Base-by-base conservation (phyloP, 2,797 vertebrate species). In the Protonibea diacanthus region DNA sequence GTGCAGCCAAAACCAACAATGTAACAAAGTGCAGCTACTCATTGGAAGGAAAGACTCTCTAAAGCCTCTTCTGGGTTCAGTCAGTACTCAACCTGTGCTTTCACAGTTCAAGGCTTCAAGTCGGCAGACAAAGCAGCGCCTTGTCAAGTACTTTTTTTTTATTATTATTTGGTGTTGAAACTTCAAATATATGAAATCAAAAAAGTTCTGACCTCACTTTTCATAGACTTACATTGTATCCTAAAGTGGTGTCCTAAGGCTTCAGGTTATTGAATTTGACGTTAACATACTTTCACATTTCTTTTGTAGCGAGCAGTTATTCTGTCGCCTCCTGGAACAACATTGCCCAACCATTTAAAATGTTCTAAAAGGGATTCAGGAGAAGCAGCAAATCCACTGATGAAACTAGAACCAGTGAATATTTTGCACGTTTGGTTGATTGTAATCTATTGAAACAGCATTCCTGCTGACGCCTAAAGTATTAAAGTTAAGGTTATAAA, bases 51-150 rank as follows among this genome's bases (percentile, higher is more conserved):
- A 47, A 47, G 53, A 65, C 70, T 66, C 48, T 59, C 13, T 38
- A 47, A 5, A 63, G 42, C 38, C 52, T 73, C 44, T 1, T 25
- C 40, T 51, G 18, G 29, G 44, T 27, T 70, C 55, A 18, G 68
- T 13, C 49, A 38, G 17, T 64, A 74, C 57, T 63, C 38, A 61
- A 23, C 69, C 53, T 45, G 17, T 29, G 42, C 44, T 63, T 53
- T 69, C 42, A 45, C 58, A 47, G 62, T 75, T 79, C 27, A 70
- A 62, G 29, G 61, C 55, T 38, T 47, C 48, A 72, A 42, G 49
- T 15, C 49, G 21, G 23, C 3, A 6, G 44, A 61, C 25, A 64
- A 44, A 82, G 38, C 42, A 42, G 38, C 0, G 45, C 15, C 33
- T 78, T 13, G 0, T 58, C 23, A n/a, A 74, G 25, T 27, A 29